Conservation (phyloP, 2,113 vertebrate species). For the Rhynchomys soricoides region DNA sequence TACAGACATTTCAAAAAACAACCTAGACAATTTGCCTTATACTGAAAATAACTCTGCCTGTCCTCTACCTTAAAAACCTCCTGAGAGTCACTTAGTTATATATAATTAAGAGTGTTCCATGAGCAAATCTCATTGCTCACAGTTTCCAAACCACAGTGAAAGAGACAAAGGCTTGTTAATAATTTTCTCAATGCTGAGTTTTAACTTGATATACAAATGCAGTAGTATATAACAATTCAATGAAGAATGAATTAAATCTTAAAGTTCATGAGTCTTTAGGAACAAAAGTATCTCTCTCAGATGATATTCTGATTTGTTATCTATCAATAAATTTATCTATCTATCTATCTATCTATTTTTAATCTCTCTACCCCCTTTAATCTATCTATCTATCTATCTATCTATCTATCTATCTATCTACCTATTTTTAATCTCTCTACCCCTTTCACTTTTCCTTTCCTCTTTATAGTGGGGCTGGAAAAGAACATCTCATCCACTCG, state of each 20-base stretch:
- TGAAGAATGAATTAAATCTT: constrained; percentile 76
- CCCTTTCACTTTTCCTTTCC: not conserved
- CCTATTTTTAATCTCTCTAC: not conserved
- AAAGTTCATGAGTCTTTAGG: not conserved
- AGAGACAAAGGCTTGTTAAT: constrained; percentile 76
- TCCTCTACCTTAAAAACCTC: constrained; percentile 80
- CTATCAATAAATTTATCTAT: not conserved
- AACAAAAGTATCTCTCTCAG: not conserved
- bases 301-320: not conserved
- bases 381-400: too few species aligned
- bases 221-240: constrained; percentile 70
- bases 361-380: too few species aligned
- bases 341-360: too few species aligned
- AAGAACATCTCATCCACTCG: not conserved
- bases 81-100: constrained; percentile 90
- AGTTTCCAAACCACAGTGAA: constrained; percentile 77
- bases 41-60: not conserved
- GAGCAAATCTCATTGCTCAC: constrained; percentile 68
- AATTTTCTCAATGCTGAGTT: constrained; percentile 51
- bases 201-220: constrained; percentile 75
- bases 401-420: not conserved
- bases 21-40: not conserved
- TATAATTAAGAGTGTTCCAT: constrained; percentile 81
- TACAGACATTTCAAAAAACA: not conserved
- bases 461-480: not conserved